A percentile compares a stretch with the other conserved stretches of the same genome.
Evolutionary conservation across 1,140 invertebrate genomes (phyloP).

Genomic region (Drosophila sechellia): DNA sequence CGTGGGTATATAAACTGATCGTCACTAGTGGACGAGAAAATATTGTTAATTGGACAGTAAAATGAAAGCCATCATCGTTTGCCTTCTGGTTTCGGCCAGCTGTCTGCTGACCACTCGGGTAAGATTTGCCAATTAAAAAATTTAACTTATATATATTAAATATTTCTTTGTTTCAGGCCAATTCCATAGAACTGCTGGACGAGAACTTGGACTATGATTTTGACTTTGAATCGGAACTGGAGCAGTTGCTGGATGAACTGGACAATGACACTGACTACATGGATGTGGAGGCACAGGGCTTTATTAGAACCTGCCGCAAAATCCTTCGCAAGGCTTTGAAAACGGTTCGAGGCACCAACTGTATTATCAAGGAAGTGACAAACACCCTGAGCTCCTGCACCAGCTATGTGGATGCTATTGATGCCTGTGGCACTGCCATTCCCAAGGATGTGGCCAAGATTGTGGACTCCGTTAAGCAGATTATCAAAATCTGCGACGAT

Average conservation of each 20-base stretch:
- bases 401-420: slow-evolving; percentile 48
- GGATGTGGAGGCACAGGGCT: slow-evolving; percentile 41
- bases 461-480: slow-evolving; percentile 45
- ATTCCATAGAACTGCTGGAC: background rate
- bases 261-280: slow-evolving; percentile 45
- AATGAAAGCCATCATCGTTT: slow-evolving; percentile 59
- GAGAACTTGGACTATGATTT: background rate
- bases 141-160: no score
- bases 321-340: slow-evolving; percentile 41
- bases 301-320: slow-evolving; percentile 21
- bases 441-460: slow-evolving; percentile 61
- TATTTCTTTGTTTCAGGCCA: background rate
- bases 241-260: slow-evolving; percentile 31
- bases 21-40: background rate
- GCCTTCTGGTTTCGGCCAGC: slow-evolving; percentile 48
- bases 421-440: slow-evolving; percentile 47
- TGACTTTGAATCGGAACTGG: slow-evolving; percentile 8
- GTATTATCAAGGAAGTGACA: slow-evolving; percentile 50
- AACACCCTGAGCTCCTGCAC: slow-evolving; percentile 40
- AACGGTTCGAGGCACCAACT: slow-evolving; percentile 60
- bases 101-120: slow-evolving; percentile 47
- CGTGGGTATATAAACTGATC: slow-evolving; percentile 38
- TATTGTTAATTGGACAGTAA: slow-evolving; percentile 29
- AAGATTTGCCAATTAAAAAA: background rate
- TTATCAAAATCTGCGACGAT: slow-evolving; percentile 46